phyloP scores from a whole-genome alignment of 35 echinoderm and acorn worm genomes.

The Patiria miniata region DNA sequence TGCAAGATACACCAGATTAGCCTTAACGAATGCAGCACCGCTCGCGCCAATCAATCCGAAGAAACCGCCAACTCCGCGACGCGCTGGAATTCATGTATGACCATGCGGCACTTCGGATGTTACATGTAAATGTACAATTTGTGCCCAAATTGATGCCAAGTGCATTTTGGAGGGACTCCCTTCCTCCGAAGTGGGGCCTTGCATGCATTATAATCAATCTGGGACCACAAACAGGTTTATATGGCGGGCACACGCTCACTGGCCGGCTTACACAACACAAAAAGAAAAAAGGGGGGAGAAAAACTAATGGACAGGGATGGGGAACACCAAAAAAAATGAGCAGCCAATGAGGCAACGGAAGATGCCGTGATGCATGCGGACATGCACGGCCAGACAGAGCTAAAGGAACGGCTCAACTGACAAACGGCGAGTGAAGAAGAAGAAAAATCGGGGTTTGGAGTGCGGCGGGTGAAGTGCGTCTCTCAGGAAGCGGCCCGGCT shows the following conservation, averaged over 20 bases:
- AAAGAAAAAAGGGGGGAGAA: not conserved
- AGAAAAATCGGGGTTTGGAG: slow-evolving; percentile 3
- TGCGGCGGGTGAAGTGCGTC: slow-evolving; percentile 16
- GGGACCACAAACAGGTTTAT: not conserved
- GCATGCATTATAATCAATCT: slow-evolving; percentile 6
- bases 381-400: not conserved
- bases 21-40: slow-evolving; percentile 12
- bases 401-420: not conserved
- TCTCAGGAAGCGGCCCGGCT: slow-evolving; percentile 9
- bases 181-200: not conserved
- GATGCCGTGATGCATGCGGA: not conserved
- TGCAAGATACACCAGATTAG: slow-evolving; percentile 25
- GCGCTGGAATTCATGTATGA: slow-evolving; percentile 19
- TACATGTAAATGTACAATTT: slow-evolving; percentile 26
- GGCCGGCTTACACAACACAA: no score
- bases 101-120: slow-evolving; percentile 25
- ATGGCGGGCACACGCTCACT: no score
- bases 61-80: not conserved
- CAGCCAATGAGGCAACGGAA: not conserved
- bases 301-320: not conserved
- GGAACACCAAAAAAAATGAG: slow-evolving; percentile 17
- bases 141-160: slow-evolving; percentile 17
- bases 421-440: not conserved
- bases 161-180: slow-evolving; percentile 1
- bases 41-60: not conserved